phyloP scores from a whole-genome alignment of 2,797 vertebrate genomes.

The Lutjanus campechanus region DNA sequence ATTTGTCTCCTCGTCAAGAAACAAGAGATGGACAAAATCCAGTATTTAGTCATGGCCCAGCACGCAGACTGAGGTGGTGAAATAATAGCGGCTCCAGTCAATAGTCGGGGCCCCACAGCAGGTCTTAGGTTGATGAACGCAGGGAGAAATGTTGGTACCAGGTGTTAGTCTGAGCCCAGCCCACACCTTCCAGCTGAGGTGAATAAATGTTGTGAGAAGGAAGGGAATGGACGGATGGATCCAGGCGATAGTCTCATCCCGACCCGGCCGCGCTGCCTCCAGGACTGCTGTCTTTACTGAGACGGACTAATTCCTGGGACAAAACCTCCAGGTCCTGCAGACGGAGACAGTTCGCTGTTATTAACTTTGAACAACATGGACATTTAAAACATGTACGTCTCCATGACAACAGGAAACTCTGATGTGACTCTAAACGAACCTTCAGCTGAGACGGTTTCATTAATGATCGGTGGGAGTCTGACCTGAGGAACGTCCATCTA shows the following conservation, averaged over 20 bases:
- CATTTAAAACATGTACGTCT: neutral
- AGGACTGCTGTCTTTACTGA: constrained; percentile 83
- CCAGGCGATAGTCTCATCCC: constrained; percentile 65
- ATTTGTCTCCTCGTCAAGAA: neutral
- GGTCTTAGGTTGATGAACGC: neutral
- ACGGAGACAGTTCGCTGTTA: constrained; percentile 33
- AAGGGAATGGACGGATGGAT: constrained; percentile 9
- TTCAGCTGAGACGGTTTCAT: too few relatives aligned
- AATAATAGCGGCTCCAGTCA: constrained; percentile 5
- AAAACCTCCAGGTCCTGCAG: constrained; percentile 87
- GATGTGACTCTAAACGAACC: too few relatives aligned
- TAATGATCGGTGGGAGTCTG: too few relatives aligned
- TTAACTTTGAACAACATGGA: neutral
- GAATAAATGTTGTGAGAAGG: constrained; percentile 3
- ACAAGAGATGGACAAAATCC: constrained; percentile 20
- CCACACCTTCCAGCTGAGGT: constrained; percentile 24
- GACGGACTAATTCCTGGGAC: constrained; percentile 89
- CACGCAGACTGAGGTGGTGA: constrained; percentile 12
- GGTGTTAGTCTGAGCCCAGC: constrained; percentile 46
- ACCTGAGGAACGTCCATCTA: too few relatives aligned
- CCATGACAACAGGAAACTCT: neutral
- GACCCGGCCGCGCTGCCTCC: constrained; percentile 42
- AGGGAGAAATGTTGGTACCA: constrained; percentile 20
- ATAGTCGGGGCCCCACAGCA: constrained; percentile 25
- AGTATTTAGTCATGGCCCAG: constrained; percentile 47